Conservation (phyloP, 1,140 invertebrate genomes). For the Drosophila sturtevanti region DNA sequence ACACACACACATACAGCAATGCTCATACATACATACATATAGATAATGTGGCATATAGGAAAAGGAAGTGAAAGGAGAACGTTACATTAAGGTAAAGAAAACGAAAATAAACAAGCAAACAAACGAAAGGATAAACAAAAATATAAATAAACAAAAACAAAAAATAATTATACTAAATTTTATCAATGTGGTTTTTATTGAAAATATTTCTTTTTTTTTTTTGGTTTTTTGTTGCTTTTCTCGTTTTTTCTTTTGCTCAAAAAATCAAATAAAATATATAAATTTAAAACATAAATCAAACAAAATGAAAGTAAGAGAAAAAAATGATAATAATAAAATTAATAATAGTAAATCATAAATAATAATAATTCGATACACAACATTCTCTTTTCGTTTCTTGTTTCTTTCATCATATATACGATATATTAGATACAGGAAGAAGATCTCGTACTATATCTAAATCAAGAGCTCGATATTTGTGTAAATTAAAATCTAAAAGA, state of each 20-base stretch:
- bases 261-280: conserved; percentile 17
- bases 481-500: conserved; percentile 5
- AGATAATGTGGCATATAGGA: neutral
- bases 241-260: conserved; percentile 12
- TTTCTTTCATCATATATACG: neutral
- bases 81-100: conserved; percentile 10
- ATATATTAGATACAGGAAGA: conserved; percentile 1
- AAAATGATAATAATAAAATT: conserved; percentile 49
- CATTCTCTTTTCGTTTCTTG: neutral
- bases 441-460: neutral
- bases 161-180: conserved; percentile 62
- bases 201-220: conserved; percentile 45
- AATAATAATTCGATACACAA: conserved; percentile 36
- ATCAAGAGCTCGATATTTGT: conserved; percentile 4
- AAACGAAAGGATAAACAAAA: conserved; percentile 45
- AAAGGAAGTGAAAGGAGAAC: neutral
- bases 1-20: neutral
- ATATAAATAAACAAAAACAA: conserved; percentile 56
- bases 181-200: conserved; percentile 62
- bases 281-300: conserved; percentile 38
- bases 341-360: conserved; percentile 32
- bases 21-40: conserved; percentile 4
- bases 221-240: conserved; percentile 21
- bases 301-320: conserved; percentile 69
- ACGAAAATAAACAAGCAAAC: conserved; percentile 31